Evolutionary conservation across 2,888 invertebrate genomes (phyloP).

Genomic region (Perizoma affinitatum): DNA sequence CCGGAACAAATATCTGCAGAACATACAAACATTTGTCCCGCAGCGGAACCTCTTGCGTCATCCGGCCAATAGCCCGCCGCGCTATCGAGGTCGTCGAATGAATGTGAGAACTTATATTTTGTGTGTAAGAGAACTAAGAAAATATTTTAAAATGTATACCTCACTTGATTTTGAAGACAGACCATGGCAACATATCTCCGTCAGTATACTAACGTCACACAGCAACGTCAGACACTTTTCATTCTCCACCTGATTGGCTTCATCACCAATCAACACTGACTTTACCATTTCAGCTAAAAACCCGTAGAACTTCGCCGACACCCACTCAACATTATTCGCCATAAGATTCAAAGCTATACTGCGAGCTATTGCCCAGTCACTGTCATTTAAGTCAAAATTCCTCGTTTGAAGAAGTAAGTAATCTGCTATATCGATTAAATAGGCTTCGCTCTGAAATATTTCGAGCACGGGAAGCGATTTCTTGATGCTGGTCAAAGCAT

Average conservation of each 20-base stretch:
- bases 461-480: constrained; percentile 83
- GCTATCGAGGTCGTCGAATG: no score
- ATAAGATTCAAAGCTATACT: constrained; percentile 80
- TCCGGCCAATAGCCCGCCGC: no score
- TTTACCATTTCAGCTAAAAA: constrained; percentile 81
- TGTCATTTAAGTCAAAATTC: constrained; percentile 61
- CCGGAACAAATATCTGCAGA: no score
- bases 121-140: no score
- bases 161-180: constrained; percentile 66
- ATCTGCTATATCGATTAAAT: constrained; percentile 74
- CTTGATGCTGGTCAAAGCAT: constrained; percentile 74
- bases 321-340: constrained; percentile 81
- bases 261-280: constrained; percentile 81
- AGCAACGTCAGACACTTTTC: constrained; percentile 83
- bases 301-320: constrained; percentile 81
- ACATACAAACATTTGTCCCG: no score
- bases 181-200: constrained; percentile 87
- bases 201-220: constrained; percentile 82
- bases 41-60: no score
- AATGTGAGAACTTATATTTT: no score
- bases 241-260: constrained; percentile 57
- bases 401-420: constrained; percentile 62
- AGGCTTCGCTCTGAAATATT: constrained; percentile 82
- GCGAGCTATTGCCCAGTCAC: constrained; percentile 64
- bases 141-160: constrained; percentile 41